Evolutionary conservation across 2,113 vertebrate genomes (phyloP), one percentile per base, ranked within the genome.

Genomic region (Tetrao urogallus): DNA sequence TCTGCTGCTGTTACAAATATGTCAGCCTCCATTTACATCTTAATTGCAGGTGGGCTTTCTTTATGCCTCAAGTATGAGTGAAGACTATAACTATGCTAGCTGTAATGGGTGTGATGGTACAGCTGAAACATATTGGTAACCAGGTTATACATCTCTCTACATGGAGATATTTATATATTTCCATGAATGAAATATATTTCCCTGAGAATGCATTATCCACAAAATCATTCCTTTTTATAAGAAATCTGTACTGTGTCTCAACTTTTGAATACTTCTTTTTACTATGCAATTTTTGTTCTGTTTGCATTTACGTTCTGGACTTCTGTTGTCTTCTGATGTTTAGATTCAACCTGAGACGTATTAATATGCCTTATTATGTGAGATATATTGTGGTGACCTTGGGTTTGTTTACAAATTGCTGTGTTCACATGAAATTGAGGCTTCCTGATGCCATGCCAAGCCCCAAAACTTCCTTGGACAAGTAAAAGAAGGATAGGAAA

Each of bases 381-480:
- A 93, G 40, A 71, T 90, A 81, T 56, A 78, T 64, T 77, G 28
- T 81, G 40, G 15, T 93, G 93, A 96, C 94, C 93, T 94, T 88
- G 73, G 65, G 81, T 90, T 93, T 96, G 92, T 93, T 96, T 96
- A 88, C 66, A 94, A 92, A 95, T 94, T 90, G 75, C 86, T 57
- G 50, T 47, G 83, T 74, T 95, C 90, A 92, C 65, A 84, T 96
- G 83, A 95, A 93, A 94, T 90, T 90, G 86, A 96, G 96, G 70
- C 90, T 96, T 96, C 90, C 93, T 96, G 95, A 95, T 90, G 90
- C 86, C 90, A 96, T 95, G 93, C 95, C 95, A 96, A 96, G 61
- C 86, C 86, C 95, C 95, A 89, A 76, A 96, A 95, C 95, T 95
- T 96, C 92, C 63, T 93, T 95, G 89, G 90, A 96, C 92, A 93